Evolutionary conservation across 92 coral and sea anemone genomes (phyloP).

Genomic region (Palythoa caribaeorum): DNA sequence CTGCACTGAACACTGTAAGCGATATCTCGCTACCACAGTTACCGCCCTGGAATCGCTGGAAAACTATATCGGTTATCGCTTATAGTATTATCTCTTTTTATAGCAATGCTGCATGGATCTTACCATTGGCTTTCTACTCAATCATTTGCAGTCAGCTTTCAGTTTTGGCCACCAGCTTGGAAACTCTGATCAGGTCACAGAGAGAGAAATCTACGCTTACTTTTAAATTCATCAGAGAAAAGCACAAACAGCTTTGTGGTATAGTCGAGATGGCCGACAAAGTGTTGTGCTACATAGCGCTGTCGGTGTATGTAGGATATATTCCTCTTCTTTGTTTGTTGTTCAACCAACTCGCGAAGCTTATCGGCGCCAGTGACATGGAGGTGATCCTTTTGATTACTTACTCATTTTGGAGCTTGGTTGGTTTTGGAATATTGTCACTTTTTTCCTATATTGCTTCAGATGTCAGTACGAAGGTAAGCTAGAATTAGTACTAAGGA

Average conservation of each 20-base stretch:
- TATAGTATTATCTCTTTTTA: not conserved
- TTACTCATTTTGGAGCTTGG: not conserved
- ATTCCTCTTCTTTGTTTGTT: constrained; percentile 21
- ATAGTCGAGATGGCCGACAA: constrained; percentile 26
- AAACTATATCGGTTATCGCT: not conserved
- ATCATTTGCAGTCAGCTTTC: constrained; percentile 28
- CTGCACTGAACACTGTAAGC: not conserved
- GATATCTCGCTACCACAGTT: not conserved
- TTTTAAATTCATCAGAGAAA: constrained; percentile 10
- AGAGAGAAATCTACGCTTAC: constrained; percentile 1
- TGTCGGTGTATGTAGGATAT: not conserved
- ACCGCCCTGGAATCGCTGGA: constrained; percentile 40
- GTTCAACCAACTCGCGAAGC: constrained; percentile 24
- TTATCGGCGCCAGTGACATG: not conserved
- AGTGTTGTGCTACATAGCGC: not conserved
- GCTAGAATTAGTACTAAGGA: not conserved
- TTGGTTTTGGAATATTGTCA: not conserved
- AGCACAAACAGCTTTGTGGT: constrained; percentile 19
- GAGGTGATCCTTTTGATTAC: not conserved
- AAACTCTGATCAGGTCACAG: not conserved
- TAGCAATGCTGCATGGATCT: constrained; percentile 15
- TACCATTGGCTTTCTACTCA: constrained; percentile 21
- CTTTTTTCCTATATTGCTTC: constrained; percentile 26
- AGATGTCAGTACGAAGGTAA: constrained; percentile 37
- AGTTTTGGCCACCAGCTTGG: constrained; percentile 8